Conservation (phyloP, 2,113 vertebrate genomes). For the Rhodinocichla rosea region DNA sequence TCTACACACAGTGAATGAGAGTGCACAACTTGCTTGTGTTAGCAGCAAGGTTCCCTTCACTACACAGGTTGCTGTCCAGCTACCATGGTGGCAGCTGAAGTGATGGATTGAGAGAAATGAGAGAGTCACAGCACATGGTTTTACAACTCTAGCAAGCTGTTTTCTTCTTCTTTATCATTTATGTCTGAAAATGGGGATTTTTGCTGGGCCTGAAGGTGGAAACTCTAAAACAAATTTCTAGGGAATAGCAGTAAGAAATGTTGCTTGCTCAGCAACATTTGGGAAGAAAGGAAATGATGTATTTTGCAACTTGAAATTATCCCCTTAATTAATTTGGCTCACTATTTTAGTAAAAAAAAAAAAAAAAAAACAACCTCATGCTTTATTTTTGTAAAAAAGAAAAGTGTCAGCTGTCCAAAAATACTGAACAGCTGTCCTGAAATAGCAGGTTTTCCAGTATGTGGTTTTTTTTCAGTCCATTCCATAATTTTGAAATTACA, state of each 20-base stretch:
- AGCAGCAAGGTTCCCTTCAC: not conserved
- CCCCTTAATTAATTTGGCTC: constrained; percentile 5
- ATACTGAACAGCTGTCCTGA: constrained; percentile 43
- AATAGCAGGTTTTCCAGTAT: constrained; percentile 27
- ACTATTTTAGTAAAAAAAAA: not conserved
- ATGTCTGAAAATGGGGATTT: not conserved
- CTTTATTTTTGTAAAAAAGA: not conserved
- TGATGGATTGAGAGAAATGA: not conserved
- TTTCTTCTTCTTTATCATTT: not conserved
- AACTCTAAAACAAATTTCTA: not conserved
- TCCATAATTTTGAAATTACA: constrained; percentile 28
- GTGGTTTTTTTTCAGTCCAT: constrained; percentile 42
- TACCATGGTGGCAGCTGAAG: not conserved
- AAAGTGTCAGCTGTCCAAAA: constrained; percentile 27
- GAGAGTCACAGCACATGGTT: not conserved
- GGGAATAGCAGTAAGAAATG: not conserved
- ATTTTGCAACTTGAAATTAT: constrained; percentile 47
- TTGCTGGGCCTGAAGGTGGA: not conserved
- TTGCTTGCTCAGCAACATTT: constrained; percentile 35
- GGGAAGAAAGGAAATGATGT: constrained; percentile 27
- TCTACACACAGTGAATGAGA: not conserved
- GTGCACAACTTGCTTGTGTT: not conserved
- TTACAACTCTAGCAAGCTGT: not conserved
- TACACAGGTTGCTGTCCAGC: not conserved
- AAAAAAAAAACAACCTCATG: not conserved